Conservation (phyloP, 1,140 invertebrate species). For the Trigoniulus corallinus region DNA sequence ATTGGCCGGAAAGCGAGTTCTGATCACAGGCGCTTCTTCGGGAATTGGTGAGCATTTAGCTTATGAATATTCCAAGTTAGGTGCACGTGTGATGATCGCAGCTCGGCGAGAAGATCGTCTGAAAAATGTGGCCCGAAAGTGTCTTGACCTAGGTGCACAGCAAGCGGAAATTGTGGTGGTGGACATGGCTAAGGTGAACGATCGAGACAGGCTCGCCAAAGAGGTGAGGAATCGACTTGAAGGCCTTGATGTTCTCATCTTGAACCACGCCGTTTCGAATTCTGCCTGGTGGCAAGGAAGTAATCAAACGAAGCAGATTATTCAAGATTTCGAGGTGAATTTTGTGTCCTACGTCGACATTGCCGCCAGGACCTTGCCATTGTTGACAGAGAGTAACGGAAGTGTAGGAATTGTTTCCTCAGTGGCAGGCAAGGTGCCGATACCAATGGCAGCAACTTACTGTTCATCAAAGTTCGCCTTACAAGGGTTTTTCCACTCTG, state of each 20-base stretch:
- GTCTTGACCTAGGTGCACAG: not conserved
- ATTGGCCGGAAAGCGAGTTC: conserved; percentile 1
- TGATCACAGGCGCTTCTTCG: not conserved
- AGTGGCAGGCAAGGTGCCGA: not conserved
- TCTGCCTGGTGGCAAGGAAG: not conserved
- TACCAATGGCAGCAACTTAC: not conserved
- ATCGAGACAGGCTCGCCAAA: not conserved
- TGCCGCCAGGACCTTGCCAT: not conserved
- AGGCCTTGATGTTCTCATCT: not conserved
- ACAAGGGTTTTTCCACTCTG: conserved; percentile 4
- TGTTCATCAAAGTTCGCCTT: conserved; percentile 6
- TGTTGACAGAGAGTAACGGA: not conserved
- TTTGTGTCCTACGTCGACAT: too few relatives aligned
- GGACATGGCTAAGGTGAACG: too few relatives aligned
- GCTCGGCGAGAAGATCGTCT: conserved; percentile 3
- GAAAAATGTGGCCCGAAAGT: not conserved
- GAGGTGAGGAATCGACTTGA: not conserved
- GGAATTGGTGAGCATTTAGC: not conserved
- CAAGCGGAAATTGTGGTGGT: not conserved
- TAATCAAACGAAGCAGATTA: not conserved
- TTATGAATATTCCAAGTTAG: not conserved
- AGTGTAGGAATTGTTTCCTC: not conserved
- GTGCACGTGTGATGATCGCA: conserved; percentile 2
- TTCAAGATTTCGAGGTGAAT: not conserved
- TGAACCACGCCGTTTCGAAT: not conserved